Evolutionary conservation across 2,888 invertebrate species (phyloP).

Genomic region (Heliconius ethilla): DNA sequence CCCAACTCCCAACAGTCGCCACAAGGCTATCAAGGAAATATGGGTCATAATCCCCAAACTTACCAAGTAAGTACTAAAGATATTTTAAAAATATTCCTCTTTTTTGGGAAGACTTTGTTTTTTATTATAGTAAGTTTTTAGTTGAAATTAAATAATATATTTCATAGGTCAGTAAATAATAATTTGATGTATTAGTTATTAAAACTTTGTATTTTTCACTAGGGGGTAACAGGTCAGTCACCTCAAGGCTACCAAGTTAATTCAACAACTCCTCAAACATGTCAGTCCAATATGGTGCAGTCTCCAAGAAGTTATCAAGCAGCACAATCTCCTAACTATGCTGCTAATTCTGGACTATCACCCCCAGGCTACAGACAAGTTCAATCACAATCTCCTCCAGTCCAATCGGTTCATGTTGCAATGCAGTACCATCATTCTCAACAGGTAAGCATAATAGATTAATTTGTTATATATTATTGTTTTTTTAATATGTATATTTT

Average conservation of each 20-base stretch:
- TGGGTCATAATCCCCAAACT: conserved; percentile 76
- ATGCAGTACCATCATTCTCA: conserved; percentile 78
- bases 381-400: conserved; percentile 76
- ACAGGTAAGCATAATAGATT: conserved; percentile 59
- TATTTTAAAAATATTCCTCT: neutral
- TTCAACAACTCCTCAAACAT: conserved; percentile 76
- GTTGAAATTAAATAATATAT: neutral
- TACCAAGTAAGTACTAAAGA: conserved; percentile 71
- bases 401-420: conserved; percentile 73
- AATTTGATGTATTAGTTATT: too few species aligned
- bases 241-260: conserved; percentile 82
- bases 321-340: conserved; percentile 79
- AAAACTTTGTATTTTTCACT: conserved; percentile 32
- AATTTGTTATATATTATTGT: neutral
- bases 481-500: neutral
- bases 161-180: too few species aligned
- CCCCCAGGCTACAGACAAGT: conserved; percentile 80
- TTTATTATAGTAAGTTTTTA: neutral
- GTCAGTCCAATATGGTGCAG: conserved; percentile 69
- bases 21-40: conserved; percentile 71
- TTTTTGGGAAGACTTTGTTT: neutral
- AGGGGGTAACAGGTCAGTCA: conserved; percentile 72
- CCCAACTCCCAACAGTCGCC: conserved; percentile 72
- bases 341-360: conserved; percentile 77
- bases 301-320: conserved; percentile 78